Evolutionary conservation across 2,888 invertebrate species (phyloP).

Genomic region (Drosophila pullipes): DNA sequence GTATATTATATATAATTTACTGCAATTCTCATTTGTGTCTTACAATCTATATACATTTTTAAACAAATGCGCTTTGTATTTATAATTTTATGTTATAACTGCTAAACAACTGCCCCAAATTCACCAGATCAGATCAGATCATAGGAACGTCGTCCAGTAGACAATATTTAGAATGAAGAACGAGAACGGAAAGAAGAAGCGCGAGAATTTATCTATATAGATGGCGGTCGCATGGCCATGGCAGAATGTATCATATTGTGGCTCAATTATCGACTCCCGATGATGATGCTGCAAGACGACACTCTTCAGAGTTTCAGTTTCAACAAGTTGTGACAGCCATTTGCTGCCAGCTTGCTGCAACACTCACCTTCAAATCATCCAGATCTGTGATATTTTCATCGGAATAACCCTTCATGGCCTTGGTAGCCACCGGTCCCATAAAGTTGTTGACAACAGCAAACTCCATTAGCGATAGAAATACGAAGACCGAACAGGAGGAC

Average conservation of each 20-base stretch:
- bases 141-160: constrained; percentile 94
- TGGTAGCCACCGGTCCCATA: constrained; percentile 93
- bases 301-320: constrained; percentile 27
- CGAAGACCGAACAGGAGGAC: constrained; percentile 96
- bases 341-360: no score
- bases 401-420: constrained; percentile 95
- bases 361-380: constrained; percentile 91
- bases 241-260: constrained; percentile 94
- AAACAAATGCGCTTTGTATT: constrained; percentile 81
- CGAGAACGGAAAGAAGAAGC: constrained; percentile 95
- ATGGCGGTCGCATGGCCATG: constrained; percentile 92
- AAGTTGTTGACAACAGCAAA: constrained; percentile 96
- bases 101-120: constrained; percentile 1
- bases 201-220: constrained; percentile 94
- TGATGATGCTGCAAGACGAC: constrained; percentile 83
- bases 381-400: constrained; percentile 92
- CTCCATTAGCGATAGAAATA: constrained; percentile 95
- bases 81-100: constrained; percentile 28
- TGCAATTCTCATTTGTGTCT: constrained; percentile 65
- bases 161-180: constrained; percentile 95
- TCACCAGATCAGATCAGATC: constrained; percentile 52
- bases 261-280: constrained; percentile 89
- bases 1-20: constrained; percentile 59
- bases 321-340: neutral
- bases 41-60: constrained; percentile 79